These are phyloP conservation scores for Tridacna gigas DNA, from an alignment of 2,888 invertebrate species.

Conservation along the genomic window DNA sequence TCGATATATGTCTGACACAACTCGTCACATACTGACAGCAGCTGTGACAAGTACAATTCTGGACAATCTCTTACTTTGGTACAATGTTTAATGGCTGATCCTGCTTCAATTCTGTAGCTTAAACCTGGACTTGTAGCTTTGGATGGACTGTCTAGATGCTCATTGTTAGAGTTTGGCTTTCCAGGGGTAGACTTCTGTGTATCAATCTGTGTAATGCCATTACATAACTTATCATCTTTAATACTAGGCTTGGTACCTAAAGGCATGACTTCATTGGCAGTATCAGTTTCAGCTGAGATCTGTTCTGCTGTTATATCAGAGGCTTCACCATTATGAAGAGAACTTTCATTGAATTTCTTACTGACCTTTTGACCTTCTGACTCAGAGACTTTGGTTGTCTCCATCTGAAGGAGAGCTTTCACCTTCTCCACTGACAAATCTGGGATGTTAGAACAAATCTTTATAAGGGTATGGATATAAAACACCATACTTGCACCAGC, in stretches of 20 bases:
- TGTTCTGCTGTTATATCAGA: not conserved
- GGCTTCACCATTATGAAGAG: not conserved
- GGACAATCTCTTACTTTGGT: slow-evolving; percentile 61
- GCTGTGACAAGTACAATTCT: slow-evolving; percentile 73
- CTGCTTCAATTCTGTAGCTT: not conserved
- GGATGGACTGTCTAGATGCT: not conserved
- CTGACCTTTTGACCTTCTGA: not conserved
- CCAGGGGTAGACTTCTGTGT: not conserved
- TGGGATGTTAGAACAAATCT: slow-evolving; percentile 89
- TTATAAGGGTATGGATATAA: slow-evolving; percentile 91
- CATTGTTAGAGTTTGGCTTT: not conserved
- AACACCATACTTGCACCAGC: slow-evolving; percentile 96
- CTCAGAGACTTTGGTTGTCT: not conserved
- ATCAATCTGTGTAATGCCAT: not conserved
- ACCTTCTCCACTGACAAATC: slow-evolving; percentile 62
- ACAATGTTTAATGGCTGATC: slow-evolving; percentile 14
- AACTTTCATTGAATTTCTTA: not conserved
- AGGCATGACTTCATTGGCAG: no score
- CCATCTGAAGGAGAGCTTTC: slow-evolving; percentile 51
- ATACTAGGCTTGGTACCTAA: not conserved
- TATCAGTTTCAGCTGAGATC: no score
- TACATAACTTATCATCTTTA: not conserved
- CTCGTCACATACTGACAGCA: slow-evolving; percentile 80
- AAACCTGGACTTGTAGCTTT: not conserved
- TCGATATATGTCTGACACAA: slow-evolving; percentile 82